A percentile compares a stretch with the other conserved stretches of the same genome.
phyloP scores from a whole-genome alignment of 2,113 vertebrate species.

The Mormyrus lacerda region DNA sequence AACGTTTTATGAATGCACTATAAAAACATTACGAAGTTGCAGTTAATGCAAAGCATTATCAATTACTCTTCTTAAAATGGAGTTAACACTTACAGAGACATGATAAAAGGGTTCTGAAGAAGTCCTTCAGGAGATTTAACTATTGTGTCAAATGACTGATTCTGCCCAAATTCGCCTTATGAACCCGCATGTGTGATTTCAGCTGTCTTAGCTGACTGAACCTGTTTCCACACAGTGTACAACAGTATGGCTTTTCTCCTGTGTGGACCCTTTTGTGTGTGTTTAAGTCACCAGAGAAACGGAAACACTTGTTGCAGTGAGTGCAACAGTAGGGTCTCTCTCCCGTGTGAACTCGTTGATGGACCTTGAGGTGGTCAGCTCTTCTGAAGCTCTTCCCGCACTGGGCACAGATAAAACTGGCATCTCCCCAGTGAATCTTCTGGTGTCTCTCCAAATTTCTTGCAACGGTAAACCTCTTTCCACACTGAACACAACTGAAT shows the following conservation, averaged over 20 bases:
- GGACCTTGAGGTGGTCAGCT: constrained; percentile 19
- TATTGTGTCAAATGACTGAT: neutral
- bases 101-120: neutral
- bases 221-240: neutral
- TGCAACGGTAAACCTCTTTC: constrained; percentile 15
- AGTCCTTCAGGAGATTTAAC: neutral
- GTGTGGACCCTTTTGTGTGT: constrained; percentile 19
- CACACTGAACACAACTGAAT: constrained; percentile 12
- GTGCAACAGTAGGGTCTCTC: constrained; percentile 15
- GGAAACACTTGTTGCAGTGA: constrained; percentile 24
- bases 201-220: constrained; percentile 17
- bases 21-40: too few species aligned
- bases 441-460: constrained; percentile 17
- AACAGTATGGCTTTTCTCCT: constrained; percentile 15
- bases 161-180: neutral
- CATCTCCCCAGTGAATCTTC: constrained; percentile 21
- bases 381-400: constrained; percentile 16
- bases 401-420: constrained; percentile 4
- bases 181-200: constrained; percentile 12
- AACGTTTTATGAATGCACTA: too few species aligned
- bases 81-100: neutral
- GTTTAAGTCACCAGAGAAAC: constrained; percentile 17
- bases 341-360: constrained; percentile 17
- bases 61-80: neutral
- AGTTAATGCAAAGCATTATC: too few species aligned